A percentile compares a stretch with the other conserved stretches of the same genome.
phyloP scores from a whole-genome alignment of 2,888 invertebrate species.

The Crematogaster levior region DNA sequence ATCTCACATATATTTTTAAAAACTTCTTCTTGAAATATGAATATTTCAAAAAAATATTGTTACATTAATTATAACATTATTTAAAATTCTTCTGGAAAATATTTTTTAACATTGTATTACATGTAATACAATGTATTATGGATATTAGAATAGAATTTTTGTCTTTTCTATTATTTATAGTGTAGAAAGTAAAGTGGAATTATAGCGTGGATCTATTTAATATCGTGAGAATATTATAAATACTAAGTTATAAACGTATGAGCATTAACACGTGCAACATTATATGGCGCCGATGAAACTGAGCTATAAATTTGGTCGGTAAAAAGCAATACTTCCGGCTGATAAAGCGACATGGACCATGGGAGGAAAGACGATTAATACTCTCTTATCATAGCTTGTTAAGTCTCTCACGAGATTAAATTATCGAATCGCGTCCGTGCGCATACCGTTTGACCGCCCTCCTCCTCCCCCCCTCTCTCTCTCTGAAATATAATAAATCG shows the following conservation, averaged over 20 bases:
- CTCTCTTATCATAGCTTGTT: conserved; percentile 70
- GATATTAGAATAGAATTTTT: too few species aligned
- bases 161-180: not conserved
- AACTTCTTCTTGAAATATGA: not conserved
- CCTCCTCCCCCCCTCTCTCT: conserved; percentile 21
- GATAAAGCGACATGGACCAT: conserved; percentile 48
- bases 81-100: not conserved
- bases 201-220: not conserved
- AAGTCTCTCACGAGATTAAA: conserved; percentile 71
- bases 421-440: conserved; percentile 67
- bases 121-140: too few species aligned
- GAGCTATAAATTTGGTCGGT: conserved; percentile 39
- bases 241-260: not conserved
- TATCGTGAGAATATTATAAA: conserved; percentile 21
- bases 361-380: conserved; percentile 61
- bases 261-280: not conserved
- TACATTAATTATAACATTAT: not conserved
- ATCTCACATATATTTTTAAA: not conserved
- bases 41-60: not conserved
- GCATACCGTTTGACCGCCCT: conserved; percentile 31
- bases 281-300: conserved; percentile 36
- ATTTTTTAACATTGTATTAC: not conserved
- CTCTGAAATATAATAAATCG: conserved; percentile 71
- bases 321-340: conserved; percentile 58
- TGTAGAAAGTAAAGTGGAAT: not conserved